phyloP scores from a whole-genome alignment of 1,140 invertebrate species.

The Pseudomyrmex cubaensis region DNA sequence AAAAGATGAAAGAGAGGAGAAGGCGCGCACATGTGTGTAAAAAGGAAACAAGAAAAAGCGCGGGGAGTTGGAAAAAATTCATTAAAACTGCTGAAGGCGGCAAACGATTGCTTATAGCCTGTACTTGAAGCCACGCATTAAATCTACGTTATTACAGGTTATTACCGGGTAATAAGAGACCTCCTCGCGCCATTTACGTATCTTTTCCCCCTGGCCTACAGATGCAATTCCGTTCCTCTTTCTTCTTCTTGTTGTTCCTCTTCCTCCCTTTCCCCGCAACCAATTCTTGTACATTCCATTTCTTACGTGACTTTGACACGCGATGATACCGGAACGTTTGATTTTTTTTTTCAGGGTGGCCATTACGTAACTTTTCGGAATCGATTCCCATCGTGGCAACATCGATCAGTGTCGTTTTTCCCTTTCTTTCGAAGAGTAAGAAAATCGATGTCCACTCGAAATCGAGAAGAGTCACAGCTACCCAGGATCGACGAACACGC shows the following conservation, averaged over 20 bases:
- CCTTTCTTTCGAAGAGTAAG: no score
- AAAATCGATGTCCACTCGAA: no score
- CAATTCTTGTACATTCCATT: background rate
- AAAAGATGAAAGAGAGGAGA: no score
- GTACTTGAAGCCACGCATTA: constrained; percentile 77
- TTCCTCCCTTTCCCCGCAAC: background rate
- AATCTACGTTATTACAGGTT: constrained; percentile 79
- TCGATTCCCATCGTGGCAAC: no score
- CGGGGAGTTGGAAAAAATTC: constrained; percentile 71
- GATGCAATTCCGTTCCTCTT: constrained; percentile 20
- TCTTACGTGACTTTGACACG: constrained; percentile 38
- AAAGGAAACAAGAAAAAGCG: background rate
- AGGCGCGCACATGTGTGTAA: no score
- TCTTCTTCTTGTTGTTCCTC: no score
- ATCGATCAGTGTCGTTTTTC: no score
- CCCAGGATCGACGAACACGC: no score
- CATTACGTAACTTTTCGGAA: no score
- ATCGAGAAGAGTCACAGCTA: no score
- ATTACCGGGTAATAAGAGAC: constrained; percentile 79
- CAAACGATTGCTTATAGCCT: constrained; percentile 77
- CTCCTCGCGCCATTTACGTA: constrained; percentile 77
- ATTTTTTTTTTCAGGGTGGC: no score
- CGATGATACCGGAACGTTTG: background rate
- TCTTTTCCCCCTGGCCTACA: constrained; percentile 24
- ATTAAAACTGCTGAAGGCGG: constrained; percentile 79